Conservation (phyloP, 2,888 invertebrate species). For the Cheilosia vernalis region DNA sequence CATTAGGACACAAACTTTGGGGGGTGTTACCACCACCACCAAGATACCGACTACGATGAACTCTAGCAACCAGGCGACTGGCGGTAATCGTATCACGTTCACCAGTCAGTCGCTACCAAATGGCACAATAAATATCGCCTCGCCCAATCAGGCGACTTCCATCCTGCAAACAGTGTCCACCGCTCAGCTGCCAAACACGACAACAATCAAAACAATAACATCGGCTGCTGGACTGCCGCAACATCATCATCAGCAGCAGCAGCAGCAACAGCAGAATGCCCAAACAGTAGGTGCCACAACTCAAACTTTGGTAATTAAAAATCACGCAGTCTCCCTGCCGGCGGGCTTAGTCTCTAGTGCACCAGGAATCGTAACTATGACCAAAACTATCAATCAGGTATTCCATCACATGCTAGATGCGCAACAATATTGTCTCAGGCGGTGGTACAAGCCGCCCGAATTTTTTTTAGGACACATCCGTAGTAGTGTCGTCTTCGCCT, state of each 20-base stretch:
- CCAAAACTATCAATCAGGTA: slow-evolving; percentile 85
- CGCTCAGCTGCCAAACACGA: slow-evolving; percentile 84
- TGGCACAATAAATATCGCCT: slow-evolving; percentile 87
- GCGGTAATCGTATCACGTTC: slow-evolving; percentile 86
- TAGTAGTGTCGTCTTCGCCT: slow-evolving; percentile 45
- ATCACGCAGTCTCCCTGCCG: slow-evolving; percentile 85
- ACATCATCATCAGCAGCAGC: slow-evolving; percentile 78
- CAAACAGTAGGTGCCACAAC: slow-evolving; percentile 83
- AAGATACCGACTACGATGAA: slow-evolving; percentile 78
- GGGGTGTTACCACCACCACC: slow-evolving; percentile 83
- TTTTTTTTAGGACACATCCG: slow-evolving; percentile 56
- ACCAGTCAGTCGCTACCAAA: slow-evolving; percentile 88
- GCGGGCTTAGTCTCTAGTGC: slow-evolving; percentile 85
- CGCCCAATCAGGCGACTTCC: slow-evolving; percentile 79
- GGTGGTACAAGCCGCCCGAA: slow-evolving; percentile 8
- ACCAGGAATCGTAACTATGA: slow-evolving; percentile 87
- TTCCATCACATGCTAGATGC: slow-evolving; percentile 78
- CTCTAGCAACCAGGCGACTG: slow-evolving; percentile 81
- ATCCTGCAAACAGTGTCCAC: slow-evolving; percentile 84
- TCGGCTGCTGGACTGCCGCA: slow-evolving; percentile 79
- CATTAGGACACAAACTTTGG: slow-evolving; percentile 77
- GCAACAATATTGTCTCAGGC: slow-evolving; percentile 22
- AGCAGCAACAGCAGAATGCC: slow-evolving; percentile 77
- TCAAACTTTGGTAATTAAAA: slow-evolving; percentile 84
- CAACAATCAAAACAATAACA: slow-evolving; percentile 83